Percentiles rank a stretch among this genome's conserved stretches.
phyloP scores from a whole-genome alignment of 2,113 vertebrate species.

The Fulmarus glacialis region DNA sequence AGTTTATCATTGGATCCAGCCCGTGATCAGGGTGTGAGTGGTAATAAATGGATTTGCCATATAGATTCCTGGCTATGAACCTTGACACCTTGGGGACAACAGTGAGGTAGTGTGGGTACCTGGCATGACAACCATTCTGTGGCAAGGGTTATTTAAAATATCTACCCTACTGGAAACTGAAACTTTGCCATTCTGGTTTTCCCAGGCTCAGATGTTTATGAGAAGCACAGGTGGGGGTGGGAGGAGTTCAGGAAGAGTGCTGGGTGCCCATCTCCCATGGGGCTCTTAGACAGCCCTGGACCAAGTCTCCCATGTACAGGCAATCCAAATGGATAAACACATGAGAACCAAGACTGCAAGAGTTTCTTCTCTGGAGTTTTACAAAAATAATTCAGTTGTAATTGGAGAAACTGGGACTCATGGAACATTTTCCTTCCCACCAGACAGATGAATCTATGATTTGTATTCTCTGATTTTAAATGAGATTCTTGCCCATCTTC shows the following conservation, averaged over 20 bases:
- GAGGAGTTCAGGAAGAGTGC: not conserved
- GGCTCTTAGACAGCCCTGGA: not conserved
- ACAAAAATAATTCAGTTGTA: slow-evolving; percentile 55
- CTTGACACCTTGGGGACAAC: accelerated
- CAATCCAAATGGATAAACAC: not conserved
- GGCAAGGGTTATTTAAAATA: not conserved
- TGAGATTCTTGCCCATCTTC: slow-evolving; percentile 68
- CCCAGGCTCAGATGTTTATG: not conserved
- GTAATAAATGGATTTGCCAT: not conserved
- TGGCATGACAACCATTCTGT: too few relatives aligned
- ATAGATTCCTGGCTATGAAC: not conserved
- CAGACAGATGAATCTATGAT: slow-evolving; percentile 69
- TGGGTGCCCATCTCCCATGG: not conserved
- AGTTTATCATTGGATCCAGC: not conserved
- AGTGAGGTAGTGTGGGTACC: not conserved
- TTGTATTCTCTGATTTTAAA: slow-evolving; percentile 71
- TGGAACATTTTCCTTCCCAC: slow-evolving; percentile 55
- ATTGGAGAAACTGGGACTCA: slow-evolving; percentile 56
- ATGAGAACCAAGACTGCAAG: not conserved
- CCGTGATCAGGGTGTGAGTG: not conserved
- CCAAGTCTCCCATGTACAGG: accelerated
- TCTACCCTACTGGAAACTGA: too few relatives aligned
- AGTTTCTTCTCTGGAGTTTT: slow-evolving; percentile 25
- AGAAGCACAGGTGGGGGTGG: not conserved
- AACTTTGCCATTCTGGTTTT: not conserved